Base-by-base conservation (phyloP, 2,113 vertebrate genomes). In the Sturnus vulgaris region DNA sequence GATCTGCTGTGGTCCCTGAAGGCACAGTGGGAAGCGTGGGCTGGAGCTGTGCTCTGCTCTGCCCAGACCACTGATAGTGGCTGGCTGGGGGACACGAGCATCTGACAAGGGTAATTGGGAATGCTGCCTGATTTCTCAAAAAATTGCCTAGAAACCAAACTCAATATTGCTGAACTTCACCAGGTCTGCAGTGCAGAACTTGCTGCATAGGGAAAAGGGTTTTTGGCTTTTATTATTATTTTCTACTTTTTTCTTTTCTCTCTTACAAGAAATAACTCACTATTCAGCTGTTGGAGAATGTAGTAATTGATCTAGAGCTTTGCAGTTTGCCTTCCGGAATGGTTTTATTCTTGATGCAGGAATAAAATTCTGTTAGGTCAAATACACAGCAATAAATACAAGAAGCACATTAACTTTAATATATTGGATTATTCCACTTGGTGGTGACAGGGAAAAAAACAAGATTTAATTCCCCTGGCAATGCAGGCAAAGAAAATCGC, bases 341-440 rank as follows among this genome's bases (percentile, higher is more conserved):
- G 47, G 84, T 97, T 97, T 97, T 96, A 95, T 97, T 97, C 94
- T 94, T 95, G 90, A 97, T 82, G 95, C 92, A 96, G 96, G 91
- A 96, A 96, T 64, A 82, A 97, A 97, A 95, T 95, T 95, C 95
- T 86, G 96, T 91, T 94, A 95, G 97, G 97, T 97, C 97, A 97
- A 92, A 97, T 92, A 89, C 96, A 88, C 46, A 55, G 96, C 97
- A 96, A 96, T 96, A 97, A 97, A 97, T 95, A 95, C 96, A 92
- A 96, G 93, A 80, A 96, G 92, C 93, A 82, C 91, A 94, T 97
- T 97, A 94, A 91, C 87, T 96, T 93, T 96, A 97, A 97, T 97
- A 97, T 95, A 98, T 97, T 96, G 96, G 97, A 98, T 98, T 98
- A 98, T 98, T 98, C 97, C 95, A 96, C 96, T 96, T 70, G 13